phyloP scores from a whole-genome alignment of 2,113 vertebrate genomes.

The Psilopogon haemacephalus region DNA sequence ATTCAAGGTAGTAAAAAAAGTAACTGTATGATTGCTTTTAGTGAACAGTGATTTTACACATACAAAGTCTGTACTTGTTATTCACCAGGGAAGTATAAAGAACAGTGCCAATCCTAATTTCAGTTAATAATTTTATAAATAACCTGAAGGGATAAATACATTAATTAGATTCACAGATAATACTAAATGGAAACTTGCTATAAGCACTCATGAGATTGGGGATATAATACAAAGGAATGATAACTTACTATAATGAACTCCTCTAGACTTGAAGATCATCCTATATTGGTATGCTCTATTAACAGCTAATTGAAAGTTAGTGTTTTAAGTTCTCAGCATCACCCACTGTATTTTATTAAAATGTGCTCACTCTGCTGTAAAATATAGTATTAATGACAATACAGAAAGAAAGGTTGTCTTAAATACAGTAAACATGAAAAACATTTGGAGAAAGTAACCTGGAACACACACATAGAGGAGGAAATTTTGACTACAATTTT shows the following conservation, averaged over 20 bases:
- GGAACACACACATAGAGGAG: neutral
- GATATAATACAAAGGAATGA: neutral
- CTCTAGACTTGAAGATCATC: neutral
- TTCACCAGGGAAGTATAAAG: neutral
- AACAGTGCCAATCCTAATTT: neutral
- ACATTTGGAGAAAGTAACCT: neutral
- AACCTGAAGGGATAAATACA: neutral
- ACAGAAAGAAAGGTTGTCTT: neutral
- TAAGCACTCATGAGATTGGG: neutral
- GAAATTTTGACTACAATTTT: neutral
- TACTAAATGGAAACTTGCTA: neutral
- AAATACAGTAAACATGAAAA: neutral
- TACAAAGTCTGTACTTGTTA: neutral
- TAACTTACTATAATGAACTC: neutral
- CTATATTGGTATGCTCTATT: neutral
- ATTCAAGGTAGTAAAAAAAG: neutral
- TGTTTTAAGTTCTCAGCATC: neutral
- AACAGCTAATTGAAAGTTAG: neutral
- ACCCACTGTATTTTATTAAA: neutral
- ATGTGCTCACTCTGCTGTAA: neutral
- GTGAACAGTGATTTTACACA: neutral
- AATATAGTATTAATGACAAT: neutral
- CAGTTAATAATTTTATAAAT: neutral
- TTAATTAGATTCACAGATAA: conserved; percentile 23
- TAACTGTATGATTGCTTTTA: neutral